Conservation (phyloP, 2,113 vertebrate genomes). For the Garra rufa region DNA sequence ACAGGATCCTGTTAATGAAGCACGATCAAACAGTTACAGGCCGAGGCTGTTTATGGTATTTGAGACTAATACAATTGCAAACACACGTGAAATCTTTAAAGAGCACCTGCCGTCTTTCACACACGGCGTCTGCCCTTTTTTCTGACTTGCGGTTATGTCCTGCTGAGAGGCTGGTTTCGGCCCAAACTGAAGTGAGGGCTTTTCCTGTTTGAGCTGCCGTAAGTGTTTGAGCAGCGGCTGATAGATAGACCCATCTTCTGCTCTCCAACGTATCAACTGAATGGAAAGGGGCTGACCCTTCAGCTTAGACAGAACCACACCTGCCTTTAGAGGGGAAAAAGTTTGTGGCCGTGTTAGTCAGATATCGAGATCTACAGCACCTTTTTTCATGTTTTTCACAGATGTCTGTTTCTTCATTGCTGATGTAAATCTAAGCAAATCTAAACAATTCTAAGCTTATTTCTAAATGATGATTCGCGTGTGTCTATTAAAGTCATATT, state of each 20-base stretch:
- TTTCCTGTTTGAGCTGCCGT: constrained; percentile 73
- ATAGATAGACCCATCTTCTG: constrained; percentile 67
- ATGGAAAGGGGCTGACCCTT: constrained; percentile 74
- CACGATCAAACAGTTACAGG: constrained; percentile 21
- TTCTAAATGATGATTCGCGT: too few relatives aligned
- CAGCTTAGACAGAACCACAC: constrained; percentile 72
- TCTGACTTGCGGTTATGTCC: constrained; percentile 48
- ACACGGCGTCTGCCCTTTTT: constrained; percentile 53
- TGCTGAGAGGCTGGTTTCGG: constrained; percentile 35
- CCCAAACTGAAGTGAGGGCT: constrained; percentile 71
- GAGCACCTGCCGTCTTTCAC: constrained; percentile 69
- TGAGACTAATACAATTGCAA: constrained; percentile 4
- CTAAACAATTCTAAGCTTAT: too few relatives aligned
- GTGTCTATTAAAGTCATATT: too few relatives aligned
- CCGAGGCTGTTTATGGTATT: constrained; percentile 12
- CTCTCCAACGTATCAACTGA: constrained; percentile 71
- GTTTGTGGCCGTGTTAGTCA: background rate
- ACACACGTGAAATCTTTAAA: background rate
- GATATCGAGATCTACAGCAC: background rate
- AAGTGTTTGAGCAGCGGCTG: constrained; percentile 77
- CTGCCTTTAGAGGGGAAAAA: constrained; percentile 68
- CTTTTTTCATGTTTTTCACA: background rate
- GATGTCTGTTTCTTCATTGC: background rate
- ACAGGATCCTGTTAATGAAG: constrained; percentile 74
- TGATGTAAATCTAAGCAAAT: background rate